phyloP scores from a whole-genome alignment of 2,888 invertebrate species.

The Lepidonotus clava region DNA sequence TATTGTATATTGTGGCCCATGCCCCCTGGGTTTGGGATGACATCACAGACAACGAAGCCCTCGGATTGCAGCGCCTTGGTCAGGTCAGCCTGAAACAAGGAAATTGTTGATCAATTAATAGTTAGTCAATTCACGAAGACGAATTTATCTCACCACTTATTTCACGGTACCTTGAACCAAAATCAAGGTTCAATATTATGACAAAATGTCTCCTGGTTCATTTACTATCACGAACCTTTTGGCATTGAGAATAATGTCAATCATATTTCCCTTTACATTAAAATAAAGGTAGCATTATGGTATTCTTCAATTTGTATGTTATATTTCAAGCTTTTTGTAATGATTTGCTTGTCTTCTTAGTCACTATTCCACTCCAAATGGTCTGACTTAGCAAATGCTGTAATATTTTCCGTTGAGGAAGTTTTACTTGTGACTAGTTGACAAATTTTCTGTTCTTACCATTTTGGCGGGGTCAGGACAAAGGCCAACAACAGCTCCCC shows the following conservation, averaged over 20 bases:
- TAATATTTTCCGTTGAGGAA: no score
- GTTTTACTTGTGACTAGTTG: not conserved
- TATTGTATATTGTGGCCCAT: constrained; percentile 28
- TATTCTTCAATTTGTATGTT: no score
- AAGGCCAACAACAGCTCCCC: constrained; percentile 64
- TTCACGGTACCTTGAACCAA: not conserved
- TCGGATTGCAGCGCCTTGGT: constrained; percentile 60
- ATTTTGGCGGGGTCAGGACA: constrained; percentile 58
- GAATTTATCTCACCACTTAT: not conserved
- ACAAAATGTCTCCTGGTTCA: no score
- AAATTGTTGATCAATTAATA: not conserved
- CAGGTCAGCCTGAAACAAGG: constrained; percentile 56
- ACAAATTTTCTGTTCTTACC: constrained; percentile 53
- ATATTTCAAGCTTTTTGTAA: no score
- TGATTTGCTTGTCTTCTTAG: not conserved
- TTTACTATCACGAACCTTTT: no score
- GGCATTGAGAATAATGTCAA: no score
- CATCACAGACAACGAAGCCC: constrained; percentile 61
- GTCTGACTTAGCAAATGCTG: no score
- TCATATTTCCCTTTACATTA: no score
- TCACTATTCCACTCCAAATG: no score
- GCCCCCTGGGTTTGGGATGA: constrained; percentile 59
- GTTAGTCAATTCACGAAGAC: not conserved
- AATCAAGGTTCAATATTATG: no score
- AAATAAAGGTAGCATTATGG: no score